Conservation (phyloP, 2,888 invertebrate genomes). For the Neocrepidodera transversa region DNA sequence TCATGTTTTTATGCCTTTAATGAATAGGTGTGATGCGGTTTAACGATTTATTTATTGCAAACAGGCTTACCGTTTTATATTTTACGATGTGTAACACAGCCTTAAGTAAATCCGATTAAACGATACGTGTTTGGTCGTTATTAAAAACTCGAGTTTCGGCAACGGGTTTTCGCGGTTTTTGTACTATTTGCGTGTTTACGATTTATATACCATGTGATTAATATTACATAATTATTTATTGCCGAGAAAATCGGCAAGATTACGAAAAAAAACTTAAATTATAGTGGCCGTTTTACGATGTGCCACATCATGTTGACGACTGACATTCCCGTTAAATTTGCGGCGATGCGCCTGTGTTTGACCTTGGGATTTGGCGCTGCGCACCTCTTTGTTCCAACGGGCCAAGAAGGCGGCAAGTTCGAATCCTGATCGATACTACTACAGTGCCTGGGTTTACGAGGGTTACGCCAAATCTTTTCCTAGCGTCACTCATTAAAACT, state of each 20-base stretch:
- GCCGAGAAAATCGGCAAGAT: slow-evolving; percentile 57
- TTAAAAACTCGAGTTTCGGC: slow-evolving; percentile 56
- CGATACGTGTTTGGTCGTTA: slow-evolving; percentile 51
- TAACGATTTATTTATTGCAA: slow-evolving; percentile 22
- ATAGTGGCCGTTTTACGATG: slow-evolving; percentile 60
- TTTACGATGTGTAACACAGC: slow-evolving; percentile 55
- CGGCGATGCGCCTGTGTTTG: slow-evolving; percentile 48
- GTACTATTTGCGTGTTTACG: slow-evolving; percentile 59
- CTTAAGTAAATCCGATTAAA: slow-evolving; percentile 51
- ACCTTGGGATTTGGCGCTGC: slow-evolving; percentile 40
- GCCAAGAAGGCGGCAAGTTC: slow-evolving; percentile 36
- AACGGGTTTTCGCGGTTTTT: slow-evolving; percentile 57
- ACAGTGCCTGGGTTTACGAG: neutral
- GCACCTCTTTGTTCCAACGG: slow-evolving; percentile 28
- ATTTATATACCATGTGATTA: slow-evolving; percentile 50
- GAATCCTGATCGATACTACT: slow-evolving; percentile 31
- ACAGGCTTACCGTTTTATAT: slow-evolving; percentile 47
- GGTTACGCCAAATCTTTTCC: neutral
- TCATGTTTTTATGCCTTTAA: slow-evolving; percentile 33
- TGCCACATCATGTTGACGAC: slow-evolving; percentile 64
- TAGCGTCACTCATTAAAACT: too few relatives aligned
- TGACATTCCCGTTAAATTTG: slow-evolving; percentile 46
- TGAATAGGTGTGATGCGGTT: neutral
- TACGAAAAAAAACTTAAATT: slow-evolving; percentile 60
- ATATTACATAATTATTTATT: slow-evolving; percentile 59